Evolutionary conservation across 2,797 vertebrate genomes (phyloP).

Genomic region (Menidia menidia): DNA sequence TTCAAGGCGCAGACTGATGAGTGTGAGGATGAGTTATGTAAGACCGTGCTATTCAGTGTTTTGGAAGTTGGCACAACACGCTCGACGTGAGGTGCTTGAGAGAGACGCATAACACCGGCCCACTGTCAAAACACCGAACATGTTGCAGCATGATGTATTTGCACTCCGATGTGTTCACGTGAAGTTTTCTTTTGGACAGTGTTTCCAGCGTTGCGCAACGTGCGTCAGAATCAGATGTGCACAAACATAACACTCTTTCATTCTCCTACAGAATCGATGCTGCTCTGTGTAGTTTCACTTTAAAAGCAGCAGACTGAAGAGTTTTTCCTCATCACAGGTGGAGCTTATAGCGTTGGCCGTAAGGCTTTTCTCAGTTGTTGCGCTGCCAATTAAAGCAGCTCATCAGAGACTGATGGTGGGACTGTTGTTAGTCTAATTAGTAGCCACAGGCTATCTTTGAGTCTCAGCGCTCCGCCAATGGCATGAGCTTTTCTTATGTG

Average conservation of each 20-base stretch:
- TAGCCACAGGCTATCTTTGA: conserved; percentile 61
- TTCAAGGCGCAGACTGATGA: conserved; percentile 55
- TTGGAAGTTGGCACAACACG: conserved; percentile 47
- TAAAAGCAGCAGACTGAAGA: conserved; percentile 21
- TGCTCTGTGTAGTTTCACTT: conserved; percentile 12
- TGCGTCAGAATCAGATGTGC: conserved; percentile 47
- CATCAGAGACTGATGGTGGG: conserved; percentile 61
- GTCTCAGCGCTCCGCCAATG: conserved; percentile 39
- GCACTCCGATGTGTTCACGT: conserved; percentile 42
- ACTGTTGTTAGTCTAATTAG: conserved; percentile 75
- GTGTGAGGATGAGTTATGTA: conserved; percentile 68
- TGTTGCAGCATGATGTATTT: conserved; percentile 60
- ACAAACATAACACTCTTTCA: conserved; percentile 17
- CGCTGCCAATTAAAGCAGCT: conserved; percentile 71
- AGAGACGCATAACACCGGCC: conserved; percentile 49
- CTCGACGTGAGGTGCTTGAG: conserved; percentile 50
- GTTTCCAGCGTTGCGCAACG: conserved; percentile 59
- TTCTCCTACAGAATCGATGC: conserved; percentile 15
- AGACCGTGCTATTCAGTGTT: conserved; percentile 55
- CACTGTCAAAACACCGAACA: conserved; percentile 74
- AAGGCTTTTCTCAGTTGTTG: conserved; percentile 56
- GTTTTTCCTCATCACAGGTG: conserved; percentile 50
- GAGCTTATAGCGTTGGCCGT: conserved; percentile 47
- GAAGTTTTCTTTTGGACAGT: conserved; percentile 36
- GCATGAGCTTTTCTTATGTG: conserved; percentile 49